phyloP scores from a whole-genome alignment of 2,113 vertebrate species.

The Vidua macroura region DNA sequence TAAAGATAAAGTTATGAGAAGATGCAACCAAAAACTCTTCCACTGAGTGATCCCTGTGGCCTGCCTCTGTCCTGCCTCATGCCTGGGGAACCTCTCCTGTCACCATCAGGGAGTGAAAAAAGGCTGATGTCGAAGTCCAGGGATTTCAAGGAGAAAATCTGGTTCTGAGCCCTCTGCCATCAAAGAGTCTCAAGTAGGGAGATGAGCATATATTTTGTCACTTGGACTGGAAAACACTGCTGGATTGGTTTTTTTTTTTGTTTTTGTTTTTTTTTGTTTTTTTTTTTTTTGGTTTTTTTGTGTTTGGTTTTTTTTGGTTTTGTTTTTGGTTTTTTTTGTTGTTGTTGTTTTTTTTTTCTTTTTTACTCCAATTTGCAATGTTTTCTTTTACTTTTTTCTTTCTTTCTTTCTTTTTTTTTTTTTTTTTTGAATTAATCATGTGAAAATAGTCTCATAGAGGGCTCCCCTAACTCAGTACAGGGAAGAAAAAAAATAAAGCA shows the following conservation, averaged over 20 bases:
- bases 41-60: neutral
- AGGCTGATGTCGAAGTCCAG: neutral
- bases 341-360: neutral
- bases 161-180: neutral
- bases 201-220: neutral
- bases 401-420: too few species aligned
- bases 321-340: too few species aligned
- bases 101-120: neutral
- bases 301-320: too few species aligned
- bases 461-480: neutral
- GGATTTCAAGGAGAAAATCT: neutral
- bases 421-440: neutral
- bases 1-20: neutral
- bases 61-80: neutral
- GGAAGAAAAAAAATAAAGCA: neutral
- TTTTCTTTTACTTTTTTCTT: neutral
- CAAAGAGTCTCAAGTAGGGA: neutral
- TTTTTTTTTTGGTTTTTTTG: too few species aligned
- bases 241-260: neutral
- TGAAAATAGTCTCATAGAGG: neutral
- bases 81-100: neutral
- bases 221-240: neutral
- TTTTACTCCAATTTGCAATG: neutral
- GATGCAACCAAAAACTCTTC: neutral
- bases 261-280: too few species aligned